A percentile compares a stretch with the other conserved stretches of the same genome.
phyloP scores from a whole-genome alignment of 2,888 invertebrate species.

The Limenitis camilla region DNA sequence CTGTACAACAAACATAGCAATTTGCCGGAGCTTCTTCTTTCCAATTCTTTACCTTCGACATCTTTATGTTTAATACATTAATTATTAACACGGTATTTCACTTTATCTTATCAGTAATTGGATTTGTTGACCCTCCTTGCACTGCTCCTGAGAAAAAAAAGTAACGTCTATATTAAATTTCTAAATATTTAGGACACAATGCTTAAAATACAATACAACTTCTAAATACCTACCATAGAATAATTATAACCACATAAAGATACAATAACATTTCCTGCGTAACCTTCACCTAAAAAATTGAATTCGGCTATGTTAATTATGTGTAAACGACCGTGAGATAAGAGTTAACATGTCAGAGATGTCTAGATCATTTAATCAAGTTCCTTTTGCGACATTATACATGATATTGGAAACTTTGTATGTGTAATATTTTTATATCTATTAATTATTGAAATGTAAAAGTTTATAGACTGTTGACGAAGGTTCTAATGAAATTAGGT shows the following conservation, averaged over 20 bases:
- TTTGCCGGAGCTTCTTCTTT: slow-evolving; percentile 34
- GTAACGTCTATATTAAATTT: background rate
- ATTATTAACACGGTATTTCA: background rate
- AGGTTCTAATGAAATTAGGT: too few relatives aligned
- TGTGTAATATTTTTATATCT: too few relatives aligned
- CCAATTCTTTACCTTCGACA: slow-evolving; percentile 30
- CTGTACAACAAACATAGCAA: slow-evolving; percentile 41
- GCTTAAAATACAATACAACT: too few relatives aligned
- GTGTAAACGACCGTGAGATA: slow-evolving; percentile 24
- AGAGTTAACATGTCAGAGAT: slow-evolving; percentile 11
- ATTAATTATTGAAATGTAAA: too few relatives aligned
- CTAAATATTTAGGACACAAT: background rate
- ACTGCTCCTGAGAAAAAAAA: slow-evolving; percentile 26
- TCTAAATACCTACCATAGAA: background rate
- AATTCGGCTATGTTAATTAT: slow-evolving; percentile 7
- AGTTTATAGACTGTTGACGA: too few relatives aligned
- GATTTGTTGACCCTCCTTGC: slow-evolving; percentile 6
- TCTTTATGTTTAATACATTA: slow-evolving; percentile 10
- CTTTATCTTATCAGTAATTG: background rate
- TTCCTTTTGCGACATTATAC: background rate
- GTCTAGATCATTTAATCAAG: slow-evolving; percentile 2
- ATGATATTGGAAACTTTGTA: too few relatives aligned
- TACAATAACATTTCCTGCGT: slow-evolving; percentile 2
- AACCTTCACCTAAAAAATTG: slow-evolving; percentile 16
- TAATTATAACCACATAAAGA: background rate